Base-by-base conservation (phyloP, 2,888 invertebrate species). In the Dioctria rufipes region DNA sequence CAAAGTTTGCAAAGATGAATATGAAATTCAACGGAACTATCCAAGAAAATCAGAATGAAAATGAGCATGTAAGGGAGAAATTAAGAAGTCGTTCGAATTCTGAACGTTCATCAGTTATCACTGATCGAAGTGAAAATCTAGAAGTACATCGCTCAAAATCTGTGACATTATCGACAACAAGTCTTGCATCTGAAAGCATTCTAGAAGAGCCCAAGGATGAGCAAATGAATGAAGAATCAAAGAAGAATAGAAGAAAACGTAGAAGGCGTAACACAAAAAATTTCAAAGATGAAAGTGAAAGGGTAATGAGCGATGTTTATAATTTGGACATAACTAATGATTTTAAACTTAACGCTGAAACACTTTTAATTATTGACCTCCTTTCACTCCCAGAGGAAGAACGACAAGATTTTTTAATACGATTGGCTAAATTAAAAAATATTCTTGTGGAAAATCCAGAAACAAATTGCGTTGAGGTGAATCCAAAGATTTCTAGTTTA, bases 271-370 rank as follows among this genome's bases (percentile, higher is more conserved):
- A 8, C 13, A 46, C 40, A 49, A 67, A 13, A 25, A 67, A 46
- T 46, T 25, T 25, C 25, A 11, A 3, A 3, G 5, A 6, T 46
- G 5, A 46, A 46, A 8, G 5, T 6, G 46, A 46, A 8, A 8
- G 46, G 8, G 8, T 8, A 46, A 6, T 46, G 46, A 8, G 8
- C 8, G 5, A 66, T 46, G 43, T 9, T 42, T 67, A 67, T 42
- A 5, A 67, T 49, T 6, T n/a, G 49, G 51, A 13, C 39, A 39
- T 11, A 25, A 13, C 58, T 9, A 25, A 60, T 43, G 37, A 75
- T 6, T 75, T 75, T 37, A 63, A 66, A 3, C 42, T 81, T 49
- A 81, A 80, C 51, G 67, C 75, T 46, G 81, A 81, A 67, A 80
- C 75, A 8, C 49, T 81, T 3, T 40, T 81, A 43, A 77, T 81